phyloP scores from a whole-genome alignment of 2,113 vertebrate species.

The Herpailurus yagouaroundi region DNA sequence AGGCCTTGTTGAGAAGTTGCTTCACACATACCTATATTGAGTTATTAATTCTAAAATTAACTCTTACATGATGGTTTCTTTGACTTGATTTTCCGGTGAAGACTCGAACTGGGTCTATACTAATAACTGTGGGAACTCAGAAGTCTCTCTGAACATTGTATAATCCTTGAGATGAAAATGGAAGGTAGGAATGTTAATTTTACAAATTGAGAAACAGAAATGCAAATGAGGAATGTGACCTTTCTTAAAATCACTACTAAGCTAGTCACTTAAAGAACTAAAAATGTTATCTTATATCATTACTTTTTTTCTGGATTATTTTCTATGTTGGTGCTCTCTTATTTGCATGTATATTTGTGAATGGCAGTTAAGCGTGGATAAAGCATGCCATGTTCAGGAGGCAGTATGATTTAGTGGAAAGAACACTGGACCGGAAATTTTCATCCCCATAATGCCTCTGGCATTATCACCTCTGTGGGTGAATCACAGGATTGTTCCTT shows the following conservation, averaged over 20 bases:
- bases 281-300: slow-evolving; percentile 45
- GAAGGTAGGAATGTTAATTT: slow-evolving; percentile 34
- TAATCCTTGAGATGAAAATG: slow-evolving; percentile 37
- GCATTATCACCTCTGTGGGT: background rate
- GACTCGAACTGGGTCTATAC: background rate
- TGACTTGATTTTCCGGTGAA: slow-evolving; percentile 24
- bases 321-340: background rate
- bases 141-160: background rate
- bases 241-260: slow-evolving; percentile 61
- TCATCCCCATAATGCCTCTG: background rate
- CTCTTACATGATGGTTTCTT: background rate
- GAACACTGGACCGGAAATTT: background rate
- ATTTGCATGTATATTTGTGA: background rate
- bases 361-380: too few species aligned
- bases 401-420: background rate
- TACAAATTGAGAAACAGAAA: slow-evolving; percentile 37
- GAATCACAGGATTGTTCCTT: background rate
- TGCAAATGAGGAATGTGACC: slow-evolving; percentile 28
- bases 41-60: slow-evolving; percentile 4
- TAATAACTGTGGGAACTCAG: background rate
- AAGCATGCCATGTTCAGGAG: background rate
- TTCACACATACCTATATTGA: background rate
- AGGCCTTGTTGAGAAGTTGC: background rate
- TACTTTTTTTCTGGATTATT: background rate
- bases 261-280: slow-evolving; percentile 9